Base-by-base conservation (phyloP, 2,888 invertebrate genomes). In the Microplitis manilae region DNA sequence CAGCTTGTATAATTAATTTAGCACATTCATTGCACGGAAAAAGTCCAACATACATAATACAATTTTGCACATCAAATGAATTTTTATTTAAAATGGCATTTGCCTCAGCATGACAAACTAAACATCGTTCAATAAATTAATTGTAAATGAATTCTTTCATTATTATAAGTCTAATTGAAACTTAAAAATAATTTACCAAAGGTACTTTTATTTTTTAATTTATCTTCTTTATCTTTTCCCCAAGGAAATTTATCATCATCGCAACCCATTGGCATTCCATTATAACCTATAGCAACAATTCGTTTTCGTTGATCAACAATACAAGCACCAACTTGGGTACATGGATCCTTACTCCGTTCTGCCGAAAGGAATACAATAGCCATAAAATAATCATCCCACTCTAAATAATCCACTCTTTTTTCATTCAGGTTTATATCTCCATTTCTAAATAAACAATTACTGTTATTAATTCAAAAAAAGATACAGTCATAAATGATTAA, bases 11-110 rank as follows among this genome's bases (percentile, higher is more conserved):
- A 50, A 99, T 97, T 50, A 98, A 91, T 90, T 99, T 99, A 0
- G 98, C 96, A 91, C 99, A 99, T 90, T 98, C 98, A 87, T 98
- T 98, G 90, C 99, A 99, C 0, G 99, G 99, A 89, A 98, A 99
- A 17, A 98, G 90, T 0, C 94, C 95, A 0, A 97, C 96, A 87
- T 97, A 99, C 0, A 99, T 93, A 0, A 93, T 93, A 86, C 97
- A 97, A 81, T 94, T 93, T 83, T 93, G 93, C 0, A 98, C 92
- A 90, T 95, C 94, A 0, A 93, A 92, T 0, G 93, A 92, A 88
- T 97, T 97, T 89, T 95, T 97, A 89, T 99, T 99, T 15, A 98
- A 86, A 81, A 99, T 96, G 0, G 99, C 99, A 91, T 99, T 99
- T 91, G 98, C 93, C 92, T 99, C 99, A 2, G 99, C 99, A 91